Conservation (phyloP, 2,113 vertebrate species). For the Tonatia bakeri region DNA sequence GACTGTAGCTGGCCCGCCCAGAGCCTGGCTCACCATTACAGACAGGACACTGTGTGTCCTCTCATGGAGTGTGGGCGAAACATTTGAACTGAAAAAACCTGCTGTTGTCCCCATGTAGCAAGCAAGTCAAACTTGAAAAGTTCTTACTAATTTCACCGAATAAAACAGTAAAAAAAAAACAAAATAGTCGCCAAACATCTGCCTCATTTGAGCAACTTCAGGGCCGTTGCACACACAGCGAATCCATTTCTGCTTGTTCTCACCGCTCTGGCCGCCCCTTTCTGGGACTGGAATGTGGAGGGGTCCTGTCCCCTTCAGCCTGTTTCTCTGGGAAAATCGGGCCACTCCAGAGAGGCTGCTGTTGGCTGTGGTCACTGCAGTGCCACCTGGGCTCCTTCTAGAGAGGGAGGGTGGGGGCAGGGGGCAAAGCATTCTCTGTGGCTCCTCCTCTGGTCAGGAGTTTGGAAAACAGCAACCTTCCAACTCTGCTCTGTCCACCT, state of each 20-base stretch:
- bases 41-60: fast-evolving
- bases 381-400: not conserved
- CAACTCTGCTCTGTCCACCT: not conserved
- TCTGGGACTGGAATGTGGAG: not conserved
- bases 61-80: fast-evolving
- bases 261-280: not conserved
- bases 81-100: not conserved
- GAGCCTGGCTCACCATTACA: not conserved
- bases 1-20: fast-evolving
- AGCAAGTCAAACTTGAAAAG: not conserved
- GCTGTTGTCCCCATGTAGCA: not conserved
- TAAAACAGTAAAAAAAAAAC: not conserved
- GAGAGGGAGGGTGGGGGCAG: too few species aligned
- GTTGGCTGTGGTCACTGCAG: fast-evolving
- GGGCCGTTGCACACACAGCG: not conserved
- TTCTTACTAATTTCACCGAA: not conserved
- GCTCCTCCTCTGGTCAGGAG: not conserved
- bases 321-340: not conserved
- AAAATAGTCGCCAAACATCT: not conserved
- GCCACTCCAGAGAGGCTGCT: fast-evolving
- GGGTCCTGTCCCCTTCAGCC: not conserved
- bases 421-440: too few species aligned
- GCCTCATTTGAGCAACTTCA: not conserved
- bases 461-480: not conserved
- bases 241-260: not conserved